These are phyloP conservation scores for Siniperca obscura DNA, from an alignment of 2,797 vertebrate genomes.

Conservation along the genomic window DNA sequence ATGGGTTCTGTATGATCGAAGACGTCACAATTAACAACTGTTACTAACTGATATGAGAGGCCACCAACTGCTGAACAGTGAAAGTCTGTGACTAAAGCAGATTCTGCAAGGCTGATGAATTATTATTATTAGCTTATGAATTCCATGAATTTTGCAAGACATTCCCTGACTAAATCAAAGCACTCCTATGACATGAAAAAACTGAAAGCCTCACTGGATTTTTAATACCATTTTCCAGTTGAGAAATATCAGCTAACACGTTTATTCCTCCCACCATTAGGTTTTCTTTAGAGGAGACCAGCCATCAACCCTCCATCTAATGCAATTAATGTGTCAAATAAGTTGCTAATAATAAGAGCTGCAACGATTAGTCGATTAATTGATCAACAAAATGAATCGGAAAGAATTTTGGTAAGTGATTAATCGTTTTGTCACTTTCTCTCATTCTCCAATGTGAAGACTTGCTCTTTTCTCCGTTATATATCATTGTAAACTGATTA, in stretches of 20 bases:
- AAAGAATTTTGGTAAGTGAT: no score
- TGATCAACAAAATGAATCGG: no score
- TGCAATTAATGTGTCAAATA: neutral
- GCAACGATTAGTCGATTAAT: neutral
- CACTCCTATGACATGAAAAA: neutral
- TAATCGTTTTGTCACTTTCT: neutral
- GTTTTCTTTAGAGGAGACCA: neutral
- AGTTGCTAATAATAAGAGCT: neutral
- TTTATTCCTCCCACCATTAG: neutral
- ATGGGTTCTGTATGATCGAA: neutral
- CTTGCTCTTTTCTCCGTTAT: no score
- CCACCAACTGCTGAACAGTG: neutral
- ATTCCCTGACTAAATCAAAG: neutral
- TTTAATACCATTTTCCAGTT: neutral
- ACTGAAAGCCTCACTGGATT: neutral
- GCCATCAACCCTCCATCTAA: neutral
- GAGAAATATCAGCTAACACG: neutral
- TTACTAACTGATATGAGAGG: neutral
- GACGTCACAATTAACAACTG: neutral
- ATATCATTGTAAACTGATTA: no score
- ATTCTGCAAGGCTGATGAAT: neutral
- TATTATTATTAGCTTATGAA: neutral
- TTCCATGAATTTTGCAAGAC: slow-evolving; percentile 1
- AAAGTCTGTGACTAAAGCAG: neutral
- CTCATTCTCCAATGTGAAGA: no score